Evolutionary conservation across 2,888 invertebrate species (phyloP).

Genomic region (Crematogaster levior): DNA sequence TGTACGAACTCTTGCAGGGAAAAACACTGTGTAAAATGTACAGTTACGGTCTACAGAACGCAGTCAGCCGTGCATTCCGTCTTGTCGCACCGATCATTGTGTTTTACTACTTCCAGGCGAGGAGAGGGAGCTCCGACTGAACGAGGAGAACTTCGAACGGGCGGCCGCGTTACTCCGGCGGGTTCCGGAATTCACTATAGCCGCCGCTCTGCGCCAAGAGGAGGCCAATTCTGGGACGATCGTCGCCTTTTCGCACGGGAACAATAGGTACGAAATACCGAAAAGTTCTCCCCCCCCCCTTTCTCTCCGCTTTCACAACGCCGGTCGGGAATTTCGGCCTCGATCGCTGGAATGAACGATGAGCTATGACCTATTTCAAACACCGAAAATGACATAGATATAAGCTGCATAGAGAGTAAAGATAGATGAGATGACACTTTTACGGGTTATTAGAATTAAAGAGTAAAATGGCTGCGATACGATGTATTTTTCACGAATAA

Average conservation of each 20-base stretch:
- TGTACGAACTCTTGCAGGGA: not conserved
- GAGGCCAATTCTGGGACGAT: slow-evolving; percentile 94
- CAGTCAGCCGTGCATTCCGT: not conserved
- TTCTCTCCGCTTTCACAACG: not conserved
- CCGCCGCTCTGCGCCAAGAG: slow-evolving; percentile 92
- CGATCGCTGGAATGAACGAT: not conserved
- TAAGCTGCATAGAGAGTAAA: not conserved
- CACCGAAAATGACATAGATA: not conserved
- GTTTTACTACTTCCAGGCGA: slow-evolving; percentile 87
- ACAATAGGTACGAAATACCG: slow-evolving; percentile 88
- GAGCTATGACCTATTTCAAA: slow-evolving; percentile 31
- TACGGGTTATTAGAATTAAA: not conserved
- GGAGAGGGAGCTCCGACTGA: slow-evolving; percentile 91
- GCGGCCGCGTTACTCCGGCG: slow-evolving; percentile 90
- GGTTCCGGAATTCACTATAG: slow-evolving; percentile 93
- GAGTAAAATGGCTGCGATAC: not conserved
- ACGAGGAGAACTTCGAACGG: slow-evolving; percentile 89
- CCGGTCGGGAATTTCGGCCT: not conserved
- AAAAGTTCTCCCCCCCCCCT: not conserved
- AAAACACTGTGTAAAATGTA: not conserved
- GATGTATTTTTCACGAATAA: not conserved
- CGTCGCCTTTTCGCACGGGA: slow-evolving; percentile 93
- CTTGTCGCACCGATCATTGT: slow-evolving; percentile 61
- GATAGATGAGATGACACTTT: not conserved
- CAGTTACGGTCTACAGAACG: not conserved